phyloP scores from a whole-genome alignment of 2,797 vertebrate species.

The Sebastes oblongus region DNA sequence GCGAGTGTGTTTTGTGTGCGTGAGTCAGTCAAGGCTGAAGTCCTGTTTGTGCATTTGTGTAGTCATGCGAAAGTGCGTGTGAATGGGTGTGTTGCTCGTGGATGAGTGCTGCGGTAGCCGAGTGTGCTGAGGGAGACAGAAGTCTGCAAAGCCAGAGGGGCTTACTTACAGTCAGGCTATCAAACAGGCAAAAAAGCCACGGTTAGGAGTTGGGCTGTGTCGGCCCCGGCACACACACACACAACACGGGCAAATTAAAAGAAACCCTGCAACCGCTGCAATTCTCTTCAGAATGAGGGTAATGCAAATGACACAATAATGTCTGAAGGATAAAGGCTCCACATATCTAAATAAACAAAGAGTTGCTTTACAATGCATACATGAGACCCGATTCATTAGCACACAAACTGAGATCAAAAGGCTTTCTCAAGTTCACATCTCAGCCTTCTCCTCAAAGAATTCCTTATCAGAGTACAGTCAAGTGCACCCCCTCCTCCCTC shows the following conservation, averaged over 20 bases:
- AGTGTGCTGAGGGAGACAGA: constrained; percentile 60
- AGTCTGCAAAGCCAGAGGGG: constrained; percentile 51
- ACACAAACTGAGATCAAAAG: constrained; percentile 71
- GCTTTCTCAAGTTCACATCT: constrained; percentile 59
- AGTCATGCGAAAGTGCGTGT: constrained; percentile 70
- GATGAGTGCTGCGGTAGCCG: constrained; percentile 54
- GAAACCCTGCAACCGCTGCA: constrained; percentile 22
- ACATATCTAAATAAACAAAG: constrained; percentile 49
- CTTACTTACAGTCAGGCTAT: constrained; percentile 58
- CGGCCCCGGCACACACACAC: constrained; percentile 6
- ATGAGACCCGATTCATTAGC: constrained; percentile 59
- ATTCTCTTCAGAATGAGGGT: constrained; percentile 37
- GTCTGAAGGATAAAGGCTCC: constrained; percentile 48
- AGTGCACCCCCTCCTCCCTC: constrained; percentile 3
- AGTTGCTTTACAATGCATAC: constrained; percentile 46
- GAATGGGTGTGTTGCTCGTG: constrained; percentile 63
- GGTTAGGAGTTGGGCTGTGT: constrained; percentile 30
- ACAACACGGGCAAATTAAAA: constrained; percentile 26
- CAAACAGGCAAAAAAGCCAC: constrained; percentile 48
- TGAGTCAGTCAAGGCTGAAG: constrained; percentile 64
- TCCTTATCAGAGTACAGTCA: constrained; percentile 53
- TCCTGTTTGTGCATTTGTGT: constrained; percentile 74
- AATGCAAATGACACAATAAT: constrained; percentile 45
- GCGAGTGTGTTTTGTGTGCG: constrained; percentile 61
- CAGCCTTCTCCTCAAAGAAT: constrained; percentile 56